A percentile compares a stretch with the other conserved stretches of the same genome.
These are phyloP conservation scores for Chlorocebus sabaeus DNA, from an alignment of 2,113 vertebrate species.

Conservation along the genomic window DNA sequence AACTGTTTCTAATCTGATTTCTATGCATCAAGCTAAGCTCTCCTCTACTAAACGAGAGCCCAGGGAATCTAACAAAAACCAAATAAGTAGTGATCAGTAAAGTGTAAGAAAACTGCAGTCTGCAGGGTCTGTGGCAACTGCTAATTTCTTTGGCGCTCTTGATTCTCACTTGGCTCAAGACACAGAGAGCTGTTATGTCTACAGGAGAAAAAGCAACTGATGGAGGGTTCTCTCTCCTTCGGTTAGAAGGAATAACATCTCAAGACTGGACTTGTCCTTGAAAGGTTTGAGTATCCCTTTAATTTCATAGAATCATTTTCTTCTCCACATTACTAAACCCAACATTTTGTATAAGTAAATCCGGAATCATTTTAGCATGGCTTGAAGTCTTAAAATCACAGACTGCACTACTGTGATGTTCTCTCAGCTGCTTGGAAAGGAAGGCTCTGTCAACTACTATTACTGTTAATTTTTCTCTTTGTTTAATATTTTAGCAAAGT, in stretches of 20 bases:
- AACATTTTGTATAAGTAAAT: conserved; percentile 12
- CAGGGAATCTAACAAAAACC: conserved; percentile 73
- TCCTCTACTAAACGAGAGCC: conserved; percentile 66
- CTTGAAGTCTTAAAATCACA: neutral
- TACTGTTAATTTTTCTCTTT: neutral
- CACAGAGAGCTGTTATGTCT: neutral
- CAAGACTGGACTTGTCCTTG: conserved; percentile 31
- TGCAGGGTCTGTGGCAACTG: neutral
- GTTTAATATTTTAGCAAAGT: conserved; percentile 50
- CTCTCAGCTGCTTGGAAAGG: neutral
- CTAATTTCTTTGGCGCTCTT: conserved; percentile 44
- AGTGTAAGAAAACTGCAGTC: conserved; percentile 62
- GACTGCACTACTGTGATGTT: too few relatives aligned
- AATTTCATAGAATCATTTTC: neutral
- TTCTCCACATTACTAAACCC: neutral
- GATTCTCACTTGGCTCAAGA: conserved; percentile 6
- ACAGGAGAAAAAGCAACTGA: conserved; percentile 6
- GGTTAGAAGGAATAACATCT: conserved; percentile 5
- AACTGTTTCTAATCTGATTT: conserved; percentile 81
- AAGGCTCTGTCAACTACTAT: neutral
- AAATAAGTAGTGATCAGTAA: conserved; percentile 69
- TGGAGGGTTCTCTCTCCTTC: neutral
- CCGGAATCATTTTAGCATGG: neutral
- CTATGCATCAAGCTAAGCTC: conserved; percentile 55
- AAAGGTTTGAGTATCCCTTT: neutral